phyloP scores from a whole-genome alignment of 2,113 vertebrate genomes.

The Marcusenius ussheri region DNA sequence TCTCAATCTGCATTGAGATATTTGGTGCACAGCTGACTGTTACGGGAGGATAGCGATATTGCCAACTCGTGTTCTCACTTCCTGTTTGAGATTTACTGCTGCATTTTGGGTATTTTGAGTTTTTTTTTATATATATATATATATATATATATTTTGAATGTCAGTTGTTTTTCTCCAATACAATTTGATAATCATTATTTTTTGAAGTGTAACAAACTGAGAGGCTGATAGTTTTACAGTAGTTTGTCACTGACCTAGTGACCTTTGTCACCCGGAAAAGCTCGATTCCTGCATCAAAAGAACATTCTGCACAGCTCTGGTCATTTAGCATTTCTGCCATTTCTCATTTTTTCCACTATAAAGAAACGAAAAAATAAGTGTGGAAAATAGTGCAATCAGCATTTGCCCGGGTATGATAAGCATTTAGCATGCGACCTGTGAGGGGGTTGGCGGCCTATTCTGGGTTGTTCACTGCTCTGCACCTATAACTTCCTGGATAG shows the following conservation, averaged over 20 bases:
- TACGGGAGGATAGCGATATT: background rate
- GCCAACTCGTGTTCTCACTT: background rate
- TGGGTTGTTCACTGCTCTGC: background rate
- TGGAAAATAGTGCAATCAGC: background rate
- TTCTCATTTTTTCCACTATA: background rate
- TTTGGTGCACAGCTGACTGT: slow-evolving; percentile 3
- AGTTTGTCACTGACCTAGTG: background rate
- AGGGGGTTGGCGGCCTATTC: background rate
- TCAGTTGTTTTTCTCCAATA: background rate
- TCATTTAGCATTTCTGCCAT: background rate
- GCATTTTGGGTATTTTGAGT: background rate
- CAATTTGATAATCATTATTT: background rate
- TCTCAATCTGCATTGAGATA: background rate
- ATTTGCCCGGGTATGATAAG: background rate
- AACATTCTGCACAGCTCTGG: background rate
- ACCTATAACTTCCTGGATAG: background rate
- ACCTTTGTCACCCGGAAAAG: background rate
- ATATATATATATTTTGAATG: background rate
- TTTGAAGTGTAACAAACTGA: background rate
- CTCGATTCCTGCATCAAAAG: background rate
- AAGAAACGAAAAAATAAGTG: background rate
- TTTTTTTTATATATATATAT: too few relatives aligned
- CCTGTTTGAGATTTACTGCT: background rate
- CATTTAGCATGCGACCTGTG: background rate
- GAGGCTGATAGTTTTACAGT: background rate